phyloP scores from a whole-genome alignment of 1,140 invertebrate genomes.

The Drosophila oshimai region DNA sequence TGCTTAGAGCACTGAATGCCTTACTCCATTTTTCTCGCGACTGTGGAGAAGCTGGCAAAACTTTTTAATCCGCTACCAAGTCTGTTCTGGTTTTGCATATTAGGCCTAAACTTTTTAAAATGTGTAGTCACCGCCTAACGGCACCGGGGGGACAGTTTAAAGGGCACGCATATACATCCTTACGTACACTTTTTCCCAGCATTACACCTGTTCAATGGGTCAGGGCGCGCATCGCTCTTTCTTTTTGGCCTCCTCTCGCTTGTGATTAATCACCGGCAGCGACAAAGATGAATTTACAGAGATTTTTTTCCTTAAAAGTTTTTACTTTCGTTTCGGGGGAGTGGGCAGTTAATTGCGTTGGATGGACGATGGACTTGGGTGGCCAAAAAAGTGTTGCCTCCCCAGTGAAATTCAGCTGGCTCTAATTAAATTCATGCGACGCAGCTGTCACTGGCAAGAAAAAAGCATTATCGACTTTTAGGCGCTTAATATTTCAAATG shows the following conservation, averaged over 20 bases:
- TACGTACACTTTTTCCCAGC: constrained; percentile 17
- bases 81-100: constrained; percentile 68
- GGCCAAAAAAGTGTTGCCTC: constrained; percentile 59
- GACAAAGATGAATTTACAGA: constrained; percentile 80
- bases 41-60: constrained; percentile 40
- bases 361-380: constrained; percentile 57
- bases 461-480: constrained; percentile 78
- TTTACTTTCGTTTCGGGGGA: constrained; percentile 49
- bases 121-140: constrained; percentile 48
- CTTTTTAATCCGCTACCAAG: constrained; percentile 75
- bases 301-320: constrained; percentile 70
- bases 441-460: constrained; percentile 52
- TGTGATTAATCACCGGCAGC: constrained; percentile 75
- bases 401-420: constrained; percentile 35
- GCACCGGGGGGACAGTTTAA: constrained; percentile 70
- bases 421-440: constrained; percentile 78
- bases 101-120: constrained; percentile 68
- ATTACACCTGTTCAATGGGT: constrained; percentile 72
- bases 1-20: constrained; percentile 60
- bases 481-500: constrained; percentile 75
- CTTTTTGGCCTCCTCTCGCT: constrained; percentile 1
- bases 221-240: constrained; percentile 22
- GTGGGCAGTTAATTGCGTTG: constrained; percentile 72
- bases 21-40: constrained; percentile 61
- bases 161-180: constrained; percentile 10